A percentile compares a stretch with the other conserved stretches of the same genome.
These are phyloP conservation scores for Tragelaphus strepsiceros DNA, from an alignment of 2,113 vertebrate species.

Conservation along the genomic window DNA sequence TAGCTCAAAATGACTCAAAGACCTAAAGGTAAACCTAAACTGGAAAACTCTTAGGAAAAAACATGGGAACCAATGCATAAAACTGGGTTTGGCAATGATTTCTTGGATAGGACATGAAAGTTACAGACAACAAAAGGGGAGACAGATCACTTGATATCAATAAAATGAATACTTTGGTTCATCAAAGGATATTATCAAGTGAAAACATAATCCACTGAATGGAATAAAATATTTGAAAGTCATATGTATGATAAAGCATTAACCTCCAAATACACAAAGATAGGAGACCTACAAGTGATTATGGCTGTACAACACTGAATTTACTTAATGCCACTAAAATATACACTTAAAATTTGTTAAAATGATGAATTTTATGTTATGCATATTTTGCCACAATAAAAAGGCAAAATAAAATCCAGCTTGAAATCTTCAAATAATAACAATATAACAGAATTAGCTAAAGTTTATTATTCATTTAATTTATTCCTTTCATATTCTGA, in stretches of 20 bases:
- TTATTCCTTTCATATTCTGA: neutral
- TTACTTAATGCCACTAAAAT: neutral
- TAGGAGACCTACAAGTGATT: neutral
- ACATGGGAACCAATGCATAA: neutral
- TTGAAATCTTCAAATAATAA: neutral
- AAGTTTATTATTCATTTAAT: neutral
- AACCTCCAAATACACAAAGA: neutral
- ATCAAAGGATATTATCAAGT: neutral
- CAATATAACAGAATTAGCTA: neutral
- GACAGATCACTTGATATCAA: neutral
- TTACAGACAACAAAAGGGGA: neutral
- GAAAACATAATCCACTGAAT: neutral
- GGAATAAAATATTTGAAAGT: neutral
- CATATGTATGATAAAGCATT: neutral
- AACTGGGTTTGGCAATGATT: neutral
- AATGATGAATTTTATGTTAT: neutral
- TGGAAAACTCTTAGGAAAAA: neutral
- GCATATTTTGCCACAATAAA: neutral
- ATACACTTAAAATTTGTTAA: neutral
- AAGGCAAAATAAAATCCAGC: neutral
- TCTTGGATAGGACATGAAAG: neutral
- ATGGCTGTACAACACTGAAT: neutral
- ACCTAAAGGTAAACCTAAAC: neutral
- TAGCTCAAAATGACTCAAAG: neutral
- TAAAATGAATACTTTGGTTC: neutral